Conservation (phyloP, 1,140 invertebrate genomes). For the Carcinoscorpius rotundicauda region DNA sequence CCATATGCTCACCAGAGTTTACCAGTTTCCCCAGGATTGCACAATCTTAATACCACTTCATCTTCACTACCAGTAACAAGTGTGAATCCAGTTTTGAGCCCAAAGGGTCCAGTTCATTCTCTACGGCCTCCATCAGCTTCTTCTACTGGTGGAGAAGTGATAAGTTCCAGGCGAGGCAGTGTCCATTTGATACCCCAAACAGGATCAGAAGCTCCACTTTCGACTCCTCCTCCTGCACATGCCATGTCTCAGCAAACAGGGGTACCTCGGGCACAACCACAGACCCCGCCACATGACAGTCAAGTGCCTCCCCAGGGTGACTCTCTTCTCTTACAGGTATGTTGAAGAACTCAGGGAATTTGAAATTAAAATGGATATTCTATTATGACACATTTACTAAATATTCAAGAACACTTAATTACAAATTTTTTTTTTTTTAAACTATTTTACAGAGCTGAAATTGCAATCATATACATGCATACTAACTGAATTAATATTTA, state of each 20-base stretch:
- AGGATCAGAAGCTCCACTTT: conserved; percentile 14
- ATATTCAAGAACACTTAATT: too few species aligned
- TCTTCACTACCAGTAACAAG: neutral
- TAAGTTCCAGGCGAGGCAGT: conserved; percentile 7
- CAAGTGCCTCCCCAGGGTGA: conserved; percentile 63
- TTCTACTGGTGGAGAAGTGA: neutral
- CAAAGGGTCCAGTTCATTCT: neutral
- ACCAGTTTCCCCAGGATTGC: neutral
- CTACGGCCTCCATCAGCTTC: neutral
- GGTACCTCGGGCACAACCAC: conserved; percentile 39
- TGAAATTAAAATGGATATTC: too few species aligned
- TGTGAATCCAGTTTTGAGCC: neutral
- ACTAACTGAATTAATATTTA: too few species aligned
- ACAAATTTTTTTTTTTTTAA: too few species aligned
- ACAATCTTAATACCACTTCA: neutral
- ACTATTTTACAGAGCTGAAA: too few species aligned
- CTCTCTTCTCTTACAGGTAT: conserved; percentile 56
- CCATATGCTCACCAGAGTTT: neutral
- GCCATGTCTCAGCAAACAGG: conserved; percentile 15
- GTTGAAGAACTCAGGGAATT: neutral
- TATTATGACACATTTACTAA: too few species aligned
- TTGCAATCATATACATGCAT: too few species aligned
- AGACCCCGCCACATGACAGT: conserved; percentile 54
- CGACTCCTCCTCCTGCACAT: conserved; percentile 22
- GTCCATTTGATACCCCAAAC: conserved; percentile 11